Evolutionary conservation across 2,888 invertebrate genomes (phyloP), one percentile per base, ranked within the genome.

Genomic region (Diachrysia chrysitis): DNA sequence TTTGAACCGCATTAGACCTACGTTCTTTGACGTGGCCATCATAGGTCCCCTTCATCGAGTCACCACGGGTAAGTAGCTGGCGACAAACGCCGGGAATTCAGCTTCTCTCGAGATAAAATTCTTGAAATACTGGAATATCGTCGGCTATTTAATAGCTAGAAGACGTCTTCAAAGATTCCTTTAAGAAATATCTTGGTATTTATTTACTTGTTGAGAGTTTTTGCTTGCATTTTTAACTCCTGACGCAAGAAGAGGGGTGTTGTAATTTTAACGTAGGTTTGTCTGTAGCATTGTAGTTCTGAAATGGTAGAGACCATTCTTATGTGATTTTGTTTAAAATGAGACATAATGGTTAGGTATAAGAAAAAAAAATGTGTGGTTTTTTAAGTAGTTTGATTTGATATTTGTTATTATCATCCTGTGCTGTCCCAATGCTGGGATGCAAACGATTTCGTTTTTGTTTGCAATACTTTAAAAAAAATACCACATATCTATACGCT

Each of bases 1-100:
- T 5, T 3, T 5, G 25, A 10, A 32, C 1, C 32, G 10, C 10
- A 32, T 32, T 10, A 0, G 32, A 32, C 32, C 32, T 10, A 10
- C 32, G 7, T 32, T 32, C 32, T 32, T 10, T 10, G 10, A 32
- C 32, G 1, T 32, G 35, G 37, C 73, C 56, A 14, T 76, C 77
- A 76, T 69, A 77, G 65, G n/a, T 1, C 0, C 17, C 12, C 66
- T 63, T 73, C 77, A 73, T 63, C 75, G 63, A 25, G 9, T 58
- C 63, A 55, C 66, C 58, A 23, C 51, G 29, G 63, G 58, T 73
- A 66, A 76, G 76, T 76, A 69, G 62, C 48, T 64, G 76, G 76
- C 51, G 74, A 68, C 62, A 76, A 35, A 42, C 3, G 62, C 25
- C 14, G 14, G 32, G 56, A 62, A 59, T 60, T 55, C 63, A 72